phyloP scores from a whole-genome alignment of 2,797 vertebrate genomes.

The Masticophis lateralis region DNA sequence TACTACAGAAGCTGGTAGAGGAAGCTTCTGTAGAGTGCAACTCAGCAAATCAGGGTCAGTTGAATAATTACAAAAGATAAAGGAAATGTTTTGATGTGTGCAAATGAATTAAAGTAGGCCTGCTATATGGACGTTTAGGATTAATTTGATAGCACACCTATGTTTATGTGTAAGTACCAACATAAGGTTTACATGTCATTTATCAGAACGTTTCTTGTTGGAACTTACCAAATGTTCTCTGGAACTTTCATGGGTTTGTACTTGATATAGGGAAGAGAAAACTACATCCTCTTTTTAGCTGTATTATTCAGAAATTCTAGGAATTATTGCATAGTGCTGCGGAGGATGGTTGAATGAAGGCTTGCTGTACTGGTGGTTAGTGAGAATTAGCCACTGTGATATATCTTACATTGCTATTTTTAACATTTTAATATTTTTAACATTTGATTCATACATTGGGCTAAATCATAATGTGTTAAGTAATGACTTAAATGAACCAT shows the following conservation, averaged over 20 bases:
- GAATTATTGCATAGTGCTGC: neutral
- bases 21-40: slow-evolving; percentile 15
- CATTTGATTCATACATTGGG: neutral
- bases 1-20: slow-evolving; percentile 26
- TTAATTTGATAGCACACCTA: neutral
- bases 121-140: neutral
- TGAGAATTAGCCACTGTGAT: neutral
- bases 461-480: neutral
- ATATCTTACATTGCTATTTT: neutral
- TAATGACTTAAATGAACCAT: neutral
- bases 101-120: neutral
- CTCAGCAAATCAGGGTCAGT: neutral
- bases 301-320: neutral
- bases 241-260: neutral
- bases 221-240: neutral
- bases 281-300: neutral
- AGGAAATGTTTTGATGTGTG: slow-evolving; percentile 8
- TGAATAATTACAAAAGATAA: slow-evolving; percentile 16
- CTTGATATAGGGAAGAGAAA: neutral
- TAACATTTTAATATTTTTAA: neutral
- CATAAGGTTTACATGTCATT: neutral
- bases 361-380: neutral
- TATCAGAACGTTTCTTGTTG: neutral
- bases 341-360: neutral
- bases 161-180: neutral